Percentiles rank a stretch among this genome's conserved stretches.
phyloP scores from a whole-genome alignment of 1,140 invertebrate species.

The Drosophila rhopaloa region DNA sequence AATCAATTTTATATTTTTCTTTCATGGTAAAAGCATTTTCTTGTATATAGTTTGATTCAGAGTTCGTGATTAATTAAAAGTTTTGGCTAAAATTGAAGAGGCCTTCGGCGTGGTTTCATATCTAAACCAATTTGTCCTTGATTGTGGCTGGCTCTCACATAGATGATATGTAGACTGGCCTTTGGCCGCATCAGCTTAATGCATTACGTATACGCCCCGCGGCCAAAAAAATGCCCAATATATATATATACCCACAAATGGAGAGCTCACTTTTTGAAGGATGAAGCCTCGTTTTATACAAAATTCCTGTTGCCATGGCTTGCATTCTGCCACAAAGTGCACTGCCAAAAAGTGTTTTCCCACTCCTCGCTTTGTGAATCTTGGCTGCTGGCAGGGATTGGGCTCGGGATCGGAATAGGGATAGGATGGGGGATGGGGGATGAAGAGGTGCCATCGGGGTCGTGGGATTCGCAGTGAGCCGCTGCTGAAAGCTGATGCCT shows the following conservation, averaged over 20 bases:
- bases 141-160: slow-evolving; percentile 23
- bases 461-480: slow-evolving; percentile 20
- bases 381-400: slow-evolving; percentile 31
- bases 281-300: slow-evolving; percentile 34
- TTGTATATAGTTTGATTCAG: slow-evolving; percentile 5
- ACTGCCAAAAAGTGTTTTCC: slow-evolving; percentile 48
- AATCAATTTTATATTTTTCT: background rate
- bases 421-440: background rate
- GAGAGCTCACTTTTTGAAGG: slow-evolving; percentile 6
- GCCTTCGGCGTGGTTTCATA: background rate
- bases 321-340: slow-evolving; percentile 50
- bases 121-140: slow-evolving; percentile 21
- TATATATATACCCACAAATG: background rate
- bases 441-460: background rate
- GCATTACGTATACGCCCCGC: slow-evolving; percentile 46
- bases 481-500: slow-evolving; percentile 33
- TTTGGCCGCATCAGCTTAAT: slow-evolving; percentile 50
- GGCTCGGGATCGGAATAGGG: slow-evolving; percentile 2
- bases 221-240: slow-evolving; percentile 11
- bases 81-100: too few relatives aligned
- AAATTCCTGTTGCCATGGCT: slow-evolving; percentile 40
- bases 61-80: slow-evolving; percentile 1
- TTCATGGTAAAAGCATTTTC: slow-evolving; percentile 9
- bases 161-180: background rate
- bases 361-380: slow-evolving; percentile 37